Evolutionary conservation across 2,113 vertebrate genomes (phyloP).

Genomic region (Peromyscus leucopus): DNA sequence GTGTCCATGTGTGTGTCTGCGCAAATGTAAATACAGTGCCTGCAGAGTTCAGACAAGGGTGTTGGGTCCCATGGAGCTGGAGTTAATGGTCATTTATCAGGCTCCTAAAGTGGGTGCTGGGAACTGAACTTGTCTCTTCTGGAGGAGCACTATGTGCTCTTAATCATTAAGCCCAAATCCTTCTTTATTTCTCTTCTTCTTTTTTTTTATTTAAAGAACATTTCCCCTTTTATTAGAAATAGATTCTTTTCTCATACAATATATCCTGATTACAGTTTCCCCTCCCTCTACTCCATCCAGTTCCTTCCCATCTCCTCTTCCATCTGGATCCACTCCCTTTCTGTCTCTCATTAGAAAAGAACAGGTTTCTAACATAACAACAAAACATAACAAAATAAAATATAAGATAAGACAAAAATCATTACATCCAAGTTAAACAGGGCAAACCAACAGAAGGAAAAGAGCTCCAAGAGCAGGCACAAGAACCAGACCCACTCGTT

Average conservation of each 20-base stretch:
- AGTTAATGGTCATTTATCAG: neutral
- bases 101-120: neutral
- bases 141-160: neutral
- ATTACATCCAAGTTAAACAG: neutral
- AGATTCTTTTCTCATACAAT: neutral
- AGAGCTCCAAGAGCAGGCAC: neutral
- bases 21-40: neutral
- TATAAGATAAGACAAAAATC: neutral
- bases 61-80: neutral
- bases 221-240: neutral
- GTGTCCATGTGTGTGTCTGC: neutral
- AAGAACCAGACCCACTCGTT: neutral
- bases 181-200: neutral
- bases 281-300: neutral
- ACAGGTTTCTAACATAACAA: neutral
- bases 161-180: neutral
- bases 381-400: neutral
- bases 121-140: neutral
- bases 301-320: neutral
- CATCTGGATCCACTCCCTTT: neutral
- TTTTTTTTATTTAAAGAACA: neutral
- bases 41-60: neutral
- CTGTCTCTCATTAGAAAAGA: neutral
- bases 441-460: neutral
- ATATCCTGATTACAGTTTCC: neutral